Evolutionary conservation across 2,888 invertebrate species (phyloP), one percentile per base, ranked within the genome.

Genomic region (Cinara cedri): DNA sequence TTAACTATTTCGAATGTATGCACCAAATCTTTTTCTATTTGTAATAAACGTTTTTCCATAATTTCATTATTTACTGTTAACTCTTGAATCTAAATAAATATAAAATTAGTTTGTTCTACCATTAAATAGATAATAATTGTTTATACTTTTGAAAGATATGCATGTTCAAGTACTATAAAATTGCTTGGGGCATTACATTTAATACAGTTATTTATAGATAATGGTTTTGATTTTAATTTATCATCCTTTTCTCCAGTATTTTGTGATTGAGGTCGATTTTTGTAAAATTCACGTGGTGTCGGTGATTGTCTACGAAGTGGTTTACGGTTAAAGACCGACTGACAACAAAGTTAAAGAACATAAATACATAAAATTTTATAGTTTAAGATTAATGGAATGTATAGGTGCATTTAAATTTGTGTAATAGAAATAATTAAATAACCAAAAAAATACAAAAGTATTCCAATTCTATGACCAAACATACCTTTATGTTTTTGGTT

Each of bases 1-100:
- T 78, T 78, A 49, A 78, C 13, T 51, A 78, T 34, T 55, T 49
- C 70, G 11, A 78, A 62, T 8, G 70, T 70, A 16, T 70, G 21
- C 19, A 49, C 42, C 21, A 78, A 70, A 60, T 78, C 70, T 19
- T 70, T 70, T 78, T 78, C 78, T 16, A 70, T 19, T 49, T 49
- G 42, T 11, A 70, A 1, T 60, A 70, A 60, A 51, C 42, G 21
- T 49, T 70, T 49, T n/a, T 78, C 60, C 46, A 70, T 78, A 1
- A 51, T 2, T 70, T 78, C 70, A 19, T 60, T 78, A 21, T 42
- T 60, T 51, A 13, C 24, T 51, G 70, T 60, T 60, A 78, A 78
- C 62, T 78, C 60, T 70, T 78, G 78, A 70, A 78, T 78, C 78
- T 78, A 70, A 60, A 54, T 75, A n/a, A 24, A 51, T n/a, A 49